Evolutionary conservation across 2,113 vertebrate species (phyloP).

Genomic region (Maccullochella peelii): DNA sequence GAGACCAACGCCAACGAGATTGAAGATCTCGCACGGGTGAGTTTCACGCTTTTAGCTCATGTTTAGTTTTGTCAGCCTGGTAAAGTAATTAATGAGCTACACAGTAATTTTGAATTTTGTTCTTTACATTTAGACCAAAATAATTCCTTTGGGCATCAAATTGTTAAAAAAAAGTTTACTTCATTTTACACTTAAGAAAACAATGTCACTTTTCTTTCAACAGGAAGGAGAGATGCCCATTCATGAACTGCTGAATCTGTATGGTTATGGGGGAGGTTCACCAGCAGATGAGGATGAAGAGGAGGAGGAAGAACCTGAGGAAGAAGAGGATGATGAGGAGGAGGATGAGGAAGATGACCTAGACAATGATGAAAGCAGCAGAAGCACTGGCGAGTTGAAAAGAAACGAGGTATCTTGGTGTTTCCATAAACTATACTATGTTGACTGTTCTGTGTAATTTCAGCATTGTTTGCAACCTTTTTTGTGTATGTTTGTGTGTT

Average conservation of each 20-base stretch:
- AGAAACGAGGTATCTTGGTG: constrained; percentile 72
- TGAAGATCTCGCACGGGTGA: constrained; percentile 95
- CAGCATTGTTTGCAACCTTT: neutral
- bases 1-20: constrained; percentile 96
- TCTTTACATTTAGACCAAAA: neutral
- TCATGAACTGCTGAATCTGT: constrained; percentile 94
- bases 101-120: neutral
- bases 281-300: constrained; percentile 89
- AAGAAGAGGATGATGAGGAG: constrained; percentile 92
- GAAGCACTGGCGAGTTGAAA: constrained; percentile 89
- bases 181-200: neutral
- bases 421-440: neutral
- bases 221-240: constrained; percentile 99
- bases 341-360: constrained; percentile 89
- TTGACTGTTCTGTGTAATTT: neutral
- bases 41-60: constrained; percentile 48
- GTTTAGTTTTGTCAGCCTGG: constrained; percentile 4
- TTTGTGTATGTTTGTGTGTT: neutral
- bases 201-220: neutral
- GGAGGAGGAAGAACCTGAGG: constrained; percentile 89
- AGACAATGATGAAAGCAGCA: constrained; percentile 93
- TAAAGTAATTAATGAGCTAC: neutral
- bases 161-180: neutral
- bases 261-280: constrained; percentile 91
- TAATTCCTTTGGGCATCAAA: neutral